These are phyloP conservation scores for human DNA, from an alignment of 2,113 vertebrate species.

Conservation along the genomic window GRCh38 chr13:97908501-97909000, in stretches of 20 bases:
- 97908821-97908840: neutral
- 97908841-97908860: neutral
- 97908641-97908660: neutral
- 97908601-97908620: neutral
- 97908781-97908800: neutral
- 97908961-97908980: neutral
- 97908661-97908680: neutral
- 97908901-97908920: neutral
- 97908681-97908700: neutral
- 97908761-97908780: neutral
- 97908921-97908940: neutral
- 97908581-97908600: no score
- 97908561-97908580: neutral
- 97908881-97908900: neutral
- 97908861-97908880: neutral
- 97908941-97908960: neutral
- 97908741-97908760: neutral
- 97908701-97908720: neutral
- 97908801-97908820: neutral
- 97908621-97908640: neutral
- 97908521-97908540: neutral
- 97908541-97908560: neutral
- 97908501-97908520: neutral
- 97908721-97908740: neutral
- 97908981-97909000: neutral